Base-by-base conservation (phyloP, 2,113 vertebrate species). In the Onychorhynchus coronatus region DNA sequence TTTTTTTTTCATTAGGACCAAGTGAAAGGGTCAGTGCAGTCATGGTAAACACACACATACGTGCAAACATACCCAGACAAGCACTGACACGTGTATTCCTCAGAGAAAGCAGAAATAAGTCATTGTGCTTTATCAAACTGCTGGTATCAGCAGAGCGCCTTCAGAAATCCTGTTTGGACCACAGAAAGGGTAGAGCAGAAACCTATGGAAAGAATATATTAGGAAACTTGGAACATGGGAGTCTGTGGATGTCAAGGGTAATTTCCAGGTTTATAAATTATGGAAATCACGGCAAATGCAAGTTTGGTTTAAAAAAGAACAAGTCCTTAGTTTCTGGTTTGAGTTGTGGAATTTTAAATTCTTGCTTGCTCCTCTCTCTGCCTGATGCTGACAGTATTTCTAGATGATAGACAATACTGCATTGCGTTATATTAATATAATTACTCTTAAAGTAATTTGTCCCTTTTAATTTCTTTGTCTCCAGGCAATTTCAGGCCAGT, bases 201-300 rank as follows among this genome's bases (percentile, higher is more conserved):
- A 58, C 79, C 74, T 81, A 5, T 79, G 82, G 84, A 82, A 95
- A 89, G 47, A 91, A 58, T 58, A 52, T 52, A 80, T 85, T 80
- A 58, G 79, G 73, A 79, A 93, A 85, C 78, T 96, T 89, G 74
- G 82, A 93, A 93, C 70, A 31, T 49, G 55, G 58, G 62, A 93
- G 85, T 87, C 85, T 78, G 44, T 79, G 85, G 65, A 93, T 85
- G 67, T 93, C 89, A 92, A 61, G 70, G 67, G 85, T 96, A 96
- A 96, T 97, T 96, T 93, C 74, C 59, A 65, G 39, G 41, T 39
- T 91, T 94, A 80, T 91, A 93, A 95, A 88, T 95, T 63, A 83
- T 8, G 37, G 85, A 95, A 94, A 83, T 87, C 24, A 20, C 58
- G 46, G 53, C 83, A 93, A 95, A 95, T 66, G 30, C 28, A 80